Evolutionary conservation across 2,797 vertebrate genomes (phyloP).

Genomic region (Poliocrania exsul): DNA sequence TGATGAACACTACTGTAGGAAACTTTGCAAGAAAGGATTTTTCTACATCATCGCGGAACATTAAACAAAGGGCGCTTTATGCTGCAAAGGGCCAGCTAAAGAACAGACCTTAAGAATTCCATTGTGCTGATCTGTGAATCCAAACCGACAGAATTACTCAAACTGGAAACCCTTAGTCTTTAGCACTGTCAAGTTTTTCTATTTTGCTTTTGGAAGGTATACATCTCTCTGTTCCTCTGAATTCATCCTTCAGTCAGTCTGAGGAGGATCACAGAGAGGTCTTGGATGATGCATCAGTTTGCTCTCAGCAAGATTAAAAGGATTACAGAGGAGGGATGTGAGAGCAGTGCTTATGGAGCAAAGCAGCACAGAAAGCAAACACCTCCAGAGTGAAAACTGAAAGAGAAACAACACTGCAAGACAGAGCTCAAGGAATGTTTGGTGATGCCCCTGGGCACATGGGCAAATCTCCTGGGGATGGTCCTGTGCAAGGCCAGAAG

Average conservation of each 20-base stretch:
- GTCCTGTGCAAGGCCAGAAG: not conserved
- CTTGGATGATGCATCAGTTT: not conserved
- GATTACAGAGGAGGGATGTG: not conserved
- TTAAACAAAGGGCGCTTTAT: not conserved
- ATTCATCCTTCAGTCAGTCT: not conserved
- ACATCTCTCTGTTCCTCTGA: not conserved
- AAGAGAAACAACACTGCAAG: not conserved
- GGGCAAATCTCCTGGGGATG: not conserved
- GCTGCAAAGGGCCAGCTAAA: not conserved
- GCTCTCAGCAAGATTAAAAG: not conserved
- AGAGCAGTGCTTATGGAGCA: not conserved
- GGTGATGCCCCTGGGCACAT: not conserved
- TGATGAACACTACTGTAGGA: not conserved
- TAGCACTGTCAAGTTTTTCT: not conserved
- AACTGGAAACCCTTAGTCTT: not conserved
- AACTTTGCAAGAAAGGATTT: not conserved
- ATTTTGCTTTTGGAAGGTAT: not conserved
- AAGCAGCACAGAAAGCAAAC: not conserved
- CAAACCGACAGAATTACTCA: not conserved
- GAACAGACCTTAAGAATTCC: not conserved
- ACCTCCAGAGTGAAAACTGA: not conserved
- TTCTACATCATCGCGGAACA: not conserved
- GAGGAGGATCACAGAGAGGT: not conserved
- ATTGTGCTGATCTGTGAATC: not conserved
- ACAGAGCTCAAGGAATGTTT: not conserved